Base-by-base conservation (phyloP, 2,888 invertebrate species). In the Drosophila limbata region DNA sequence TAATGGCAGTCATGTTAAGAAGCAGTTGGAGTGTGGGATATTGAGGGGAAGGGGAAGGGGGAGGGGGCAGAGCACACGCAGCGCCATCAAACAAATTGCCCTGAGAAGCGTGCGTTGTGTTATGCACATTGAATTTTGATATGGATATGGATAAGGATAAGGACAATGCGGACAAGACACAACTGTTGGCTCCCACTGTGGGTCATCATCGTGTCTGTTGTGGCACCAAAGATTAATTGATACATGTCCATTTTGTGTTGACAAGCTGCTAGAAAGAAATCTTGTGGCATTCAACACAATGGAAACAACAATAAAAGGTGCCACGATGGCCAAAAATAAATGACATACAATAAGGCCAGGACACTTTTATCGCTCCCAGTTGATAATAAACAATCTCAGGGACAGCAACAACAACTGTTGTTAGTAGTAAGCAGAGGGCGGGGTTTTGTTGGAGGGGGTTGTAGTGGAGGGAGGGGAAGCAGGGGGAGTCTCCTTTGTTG, bases 221-320 rank as follows among this genome's bases (percentile, higher is more conserved):
- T 35, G 44, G n/a, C 50, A 64, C 51, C 77, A 56, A 81, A 86
- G 86, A 89, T 86, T 86, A 86, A 86, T 89, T 89, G 86, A 86
- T 86, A 86, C 90, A 81, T 89, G 89, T 89, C 86, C 86, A 88
- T 89, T 89, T 88, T 77, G 79, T 86, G 85, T 88, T 90, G 90
- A 88, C 86, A 89, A 85, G 83, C 83, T 64, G 74, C 70, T 71
- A 70, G 81, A 69, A 79, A 73, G 76, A 85, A 88, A 88, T 88
- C 86, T 81, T 71, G 52, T 40, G 50, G 31, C 73, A 71, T 68
- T 62, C 73, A 63, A 66, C 70, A 68, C 65, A 65, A 65, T 60
- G 52, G 51, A 57, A 13, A 59, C 47, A 67, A 60, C 70, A 60
- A 65, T 62, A 51, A 61, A 72, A 73, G 75, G 79, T 68, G 60